Evolutionary conservation across 2,797 vertebrate species (phyloP).

Genomic region (Cynodonichthys magdalenae): DNA sequence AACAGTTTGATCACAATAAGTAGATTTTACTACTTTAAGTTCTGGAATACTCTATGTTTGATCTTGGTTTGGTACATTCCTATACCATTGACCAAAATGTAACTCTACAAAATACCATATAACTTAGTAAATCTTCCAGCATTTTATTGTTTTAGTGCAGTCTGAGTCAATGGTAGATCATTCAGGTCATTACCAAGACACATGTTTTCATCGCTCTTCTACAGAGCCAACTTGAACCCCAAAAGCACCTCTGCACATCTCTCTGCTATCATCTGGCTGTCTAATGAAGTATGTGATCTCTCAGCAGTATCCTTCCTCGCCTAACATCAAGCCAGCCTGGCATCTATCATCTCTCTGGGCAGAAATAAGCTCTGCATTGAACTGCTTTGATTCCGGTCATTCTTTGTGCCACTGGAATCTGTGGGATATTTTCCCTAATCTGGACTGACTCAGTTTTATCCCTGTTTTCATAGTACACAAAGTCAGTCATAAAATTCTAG

Average conservation of each 20-base stretch:
- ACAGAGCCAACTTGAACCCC: conserved; percentile 2
- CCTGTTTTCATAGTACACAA: conserved; percentile 46
- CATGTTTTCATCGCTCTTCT: too few species aligned
- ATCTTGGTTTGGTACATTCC: neutral
- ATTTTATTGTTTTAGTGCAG: too few species aligned
- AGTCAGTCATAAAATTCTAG: conserved; percentile 38
- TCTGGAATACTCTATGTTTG: too few species aligned
- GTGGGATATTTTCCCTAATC: conserved; percentile 51
- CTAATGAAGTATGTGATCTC: conserved; percentile 62
- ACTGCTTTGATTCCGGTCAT: conserved; percentile 56
- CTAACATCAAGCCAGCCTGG: conserved; percentile 18
- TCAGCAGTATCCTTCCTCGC: conserved; percentile 52
- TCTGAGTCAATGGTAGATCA: too few species aligned
- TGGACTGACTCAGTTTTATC: conserved; percentile 40
- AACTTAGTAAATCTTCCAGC: neutral
- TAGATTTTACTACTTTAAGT: too few species aligned
- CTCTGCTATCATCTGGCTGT: conserved; percentile 47
- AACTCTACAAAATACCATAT: neutral
- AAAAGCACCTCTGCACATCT: conserved; percentile 7
- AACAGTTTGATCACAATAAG: too few species aligned
- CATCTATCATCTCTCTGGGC: conserved; percentile 65
- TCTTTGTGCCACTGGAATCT: conserved; percentile 65
- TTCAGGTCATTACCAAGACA: too few species aligned
- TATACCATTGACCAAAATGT: neutral
- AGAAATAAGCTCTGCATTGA: conserved; percentile 37